Base-by-base conservation (phyloP, 2,797 vertebrate species). In the Loriculus beryllinus region DNA sequence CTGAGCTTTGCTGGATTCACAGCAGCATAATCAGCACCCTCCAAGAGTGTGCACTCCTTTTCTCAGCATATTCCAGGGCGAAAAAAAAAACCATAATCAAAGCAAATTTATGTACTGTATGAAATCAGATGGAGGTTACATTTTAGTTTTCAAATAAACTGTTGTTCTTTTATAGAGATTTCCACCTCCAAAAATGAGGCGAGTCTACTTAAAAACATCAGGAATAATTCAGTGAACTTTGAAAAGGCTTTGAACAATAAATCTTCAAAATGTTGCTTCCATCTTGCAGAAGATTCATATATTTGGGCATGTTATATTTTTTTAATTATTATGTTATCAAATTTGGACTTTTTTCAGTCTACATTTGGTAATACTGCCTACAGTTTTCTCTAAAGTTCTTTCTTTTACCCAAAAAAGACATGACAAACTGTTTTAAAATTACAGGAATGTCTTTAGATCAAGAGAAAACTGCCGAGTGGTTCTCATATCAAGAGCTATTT, bases 401-500 rank as follows among this genome's bases (percentile, higher is more conserved):
- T 67, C 18, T 87, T 93, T 85, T 54, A 64, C 77, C 20, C 40
- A 65, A 88, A 91, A 91, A 57, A 79, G 88, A 67, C 42, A 64
- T 0, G 25, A 60, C 35, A 86, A 91, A 95, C 42, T 89, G 33
- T 91, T 96, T 89, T 80, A 75, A 95, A 85, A 92, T 51, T 29
- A 83, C 60, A 90, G 70, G 85, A 90, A 88, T 75, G 82, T 42
- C 59, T 59, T 78, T 67, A 84, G 79, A 62, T 90, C 79, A 96
- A 69, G 86, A 67, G 56, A 91, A 92, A 93, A 71, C 40, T 84
- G 86, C 76, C 67, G 87, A 93, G 79, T 70, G 20, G 59, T 95
- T 96, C 63, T 93, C 79, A 74, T 94, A 91, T 86, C 83, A 91
- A n/a, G 4, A 88, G 76, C n/a, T 93, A 86, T 91, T 95, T 95